Evolutionary conservation across 2,888 invertebrate genomes (phyloP), one percentile per base, ranked within the genome.

Genomic region (Halictus ligatus): DNA sequence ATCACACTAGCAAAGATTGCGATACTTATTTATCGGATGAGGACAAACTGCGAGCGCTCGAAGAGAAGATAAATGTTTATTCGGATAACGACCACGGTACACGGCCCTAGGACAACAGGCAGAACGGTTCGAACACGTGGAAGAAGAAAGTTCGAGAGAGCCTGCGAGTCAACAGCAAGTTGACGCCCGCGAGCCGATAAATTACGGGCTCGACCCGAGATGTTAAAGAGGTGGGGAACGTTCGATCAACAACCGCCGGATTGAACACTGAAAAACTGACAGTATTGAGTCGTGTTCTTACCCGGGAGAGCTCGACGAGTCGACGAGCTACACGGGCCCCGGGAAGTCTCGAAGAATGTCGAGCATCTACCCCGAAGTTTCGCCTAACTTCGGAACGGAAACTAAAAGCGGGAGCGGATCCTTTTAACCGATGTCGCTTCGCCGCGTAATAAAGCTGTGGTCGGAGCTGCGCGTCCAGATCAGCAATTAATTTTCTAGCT

Each of bases 51-150:
- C 78, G 71, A 40, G 78, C 73, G 75, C 71, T 84, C 35, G 89
- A 89, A 12, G 67, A 50, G 25, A 83, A 64, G 73, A 90, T 89
- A 81, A 90, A 90, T 67, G 89, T 90, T 80, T 90, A 88, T 60
- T 75, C 88, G 81, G 85, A 89, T 73, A 83, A 85, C 13, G 75
- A 79, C 50, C 67, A 46, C 75, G 75, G 78, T 35, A 60, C 71
- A 46, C 54, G 50, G 29, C 75, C 54, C 43, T 54, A 58, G 72
- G 72, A 80, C 58, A 69, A 81, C 64, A 40, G 64, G 29, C 64
- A 8, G 29, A 64, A 64, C 15, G 29, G 15, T 29, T 54, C 8
- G 15, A 35, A 81, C 82, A 18, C 8, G n/a, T 25, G 64, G 15
- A 29, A 15, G 29, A 35, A 83, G 75, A 83, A 83, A 85, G 78